Percentiles rank a stretch among this genome's conserved stretches.
Evolutionary conservation across 1,140 invertebrate species (phyloP).

Genomic region (Trypoxylus dichotomus): DNA sequence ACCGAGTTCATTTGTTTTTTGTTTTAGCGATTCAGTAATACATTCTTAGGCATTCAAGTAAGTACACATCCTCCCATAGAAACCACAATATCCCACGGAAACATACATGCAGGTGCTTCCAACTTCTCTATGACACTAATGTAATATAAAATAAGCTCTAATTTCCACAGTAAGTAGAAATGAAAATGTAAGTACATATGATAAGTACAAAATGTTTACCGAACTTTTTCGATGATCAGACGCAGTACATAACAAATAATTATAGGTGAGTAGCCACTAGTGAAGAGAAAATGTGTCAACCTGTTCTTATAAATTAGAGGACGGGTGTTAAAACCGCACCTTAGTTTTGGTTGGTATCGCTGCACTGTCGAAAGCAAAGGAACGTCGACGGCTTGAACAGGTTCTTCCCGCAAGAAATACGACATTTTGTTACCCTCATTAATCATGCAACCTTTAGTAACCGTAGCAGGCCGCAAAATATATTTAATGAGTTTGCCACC

Average conservation of each 20-base stretch:
- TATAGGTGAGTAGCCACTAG: not conserved
- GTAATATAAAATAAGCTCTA: not conserved
- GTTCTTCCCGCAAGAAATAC: conserved; percentile 15
- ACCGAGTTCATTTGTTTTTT: not conserved
- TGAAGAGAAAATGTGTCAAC: not conserved
- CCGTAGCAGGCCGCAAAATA: not conserved
- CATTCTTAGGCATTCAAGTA: not conserved
- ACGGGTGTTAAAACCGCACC: conserved; percentile 20
- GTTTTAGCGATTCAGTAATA: not conserved
- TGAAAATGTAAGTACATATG: not conserved
- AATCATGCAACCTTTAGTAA: conserved; percentile 1
- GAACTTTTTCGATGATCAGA: not conserved
- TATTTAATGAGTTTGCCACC: conserved; percentile 15
- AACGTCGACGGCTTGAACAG: not conserved
- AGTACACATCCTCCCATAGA: not conserved
- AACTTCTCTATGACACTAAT: not conserved
- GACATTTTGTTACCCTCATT: conserved; percentile 7
- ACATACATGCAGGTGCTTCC: not conserved
- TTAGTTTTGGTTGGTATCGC: not conserved
- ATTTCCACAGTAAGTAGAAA: not conserved
- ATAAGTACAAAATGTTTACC: not conserved
- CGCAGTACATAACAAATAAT: not conserved
- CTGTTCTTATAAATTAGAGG: conserved; percentile 20
- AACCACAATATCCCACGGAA: not conserved
- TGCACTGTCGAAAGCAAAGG: not conserved